Conservation (phyloP, 2,888 invertebrate genomes). For the Escarpia spicata region DNA sequence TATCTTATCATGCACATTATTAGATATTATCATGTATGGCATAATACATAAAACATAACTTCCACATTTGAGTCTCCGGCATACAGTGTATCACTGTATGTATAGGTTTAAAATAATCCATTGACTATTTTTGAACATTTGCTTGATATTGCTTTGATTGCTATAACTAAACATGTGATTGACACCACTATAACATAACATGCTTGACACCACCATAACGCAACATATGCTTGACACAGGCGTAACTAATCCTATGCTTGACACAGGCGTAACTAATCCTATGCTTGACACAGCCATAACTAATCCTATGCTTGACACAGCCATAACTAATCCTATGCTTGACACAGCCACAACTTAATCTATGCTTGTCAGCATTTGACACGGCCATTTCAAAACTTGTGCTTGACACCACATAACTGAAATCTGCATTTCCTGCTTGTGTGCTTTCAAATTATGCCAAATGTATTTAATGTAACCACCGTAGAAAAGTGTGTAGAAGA, state of each 20-base stretch:
- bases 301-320: neutral
- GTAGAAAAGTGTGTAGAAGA: neutral
- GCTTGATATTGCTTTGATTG: slow-evolving; percentile 8
- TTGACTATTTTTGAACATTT: neutral
- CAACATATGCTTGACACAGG: slow-evolving; percentile 14
- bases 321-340: neutral
- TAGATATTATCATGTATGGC: too few relatives aligned
- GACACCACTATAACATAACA: slow-evolving; percentile 18
- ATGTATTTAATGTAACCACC: slow-evolving; percentile 14
- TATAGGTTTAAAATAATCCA: neutral
- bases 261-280: neutral
- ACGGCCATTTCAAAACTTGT: neutral
- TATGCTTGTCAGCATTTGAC: neutral
- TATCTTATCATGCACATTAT: too few relatives aligned
- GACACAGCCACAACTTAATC: neutral
- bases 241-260: neutral
- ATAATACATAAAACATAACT: too few relatives aligned
- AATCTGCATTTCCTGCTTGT: neutral
- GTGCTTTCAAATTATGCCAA: slow-evolving; percentile 14
- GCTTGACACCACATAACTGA: neutral
- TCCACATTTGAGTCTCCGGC: too few relatives aligned
- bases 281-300: neutral
- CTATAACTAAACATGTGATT: neutral
- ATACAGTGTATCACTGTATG: neutral
- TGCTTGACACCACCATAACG: slow-evolving; percentile 13